A percentile compares a stretch with the other conserved stretches of the same genome.
These are phyloP conservation scores for Himalopsyche phryganea DNA, from an alignment of 1,140 invertebrate genomes.

Conservation along the genomic window DNA sequence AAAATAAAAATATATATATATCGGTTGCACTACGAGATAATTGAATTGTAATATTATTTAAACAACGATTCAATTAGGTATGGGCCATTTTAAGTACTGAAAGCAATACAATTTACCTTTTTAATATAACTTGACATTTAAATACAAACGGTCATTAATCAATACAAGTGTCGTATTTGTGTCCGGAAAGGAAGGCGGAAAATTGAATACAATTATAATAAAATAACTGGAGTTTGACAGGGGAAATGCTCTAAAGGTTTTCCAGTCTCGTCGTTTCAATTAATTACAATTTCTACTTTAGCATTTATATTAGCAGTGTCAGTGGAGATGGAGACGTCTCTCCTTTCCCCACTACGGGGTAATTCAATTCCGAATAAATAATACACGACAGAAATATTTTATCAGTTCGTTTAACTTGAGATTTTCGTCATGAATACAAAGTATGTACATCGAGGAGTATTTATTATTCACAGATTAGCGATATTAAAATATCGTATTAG, in stretches of 20 bases:
- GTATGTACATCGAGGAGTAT: too few species aligned
- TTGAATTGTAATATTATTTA: too few species aligned
- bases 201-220: conserved; percentile 7
- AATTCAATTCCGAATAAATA: conserved; percentile 29
- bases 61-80: too few species aligned
- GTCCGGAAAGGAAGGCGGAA: background rate
- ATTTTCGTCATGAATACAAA: background rate
- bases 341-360: conserved; percentile 18
- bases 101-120: conserved; percentile 9
- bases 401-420: conserved; percentile 3
- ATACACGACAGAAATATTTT: conserved; percentile 14
- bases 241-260: conserved; percentile 2
- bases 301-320: conserved; percentile 34
- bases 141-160: too few species aligned
- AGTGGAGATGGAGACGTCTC: conserved; percentile 29
- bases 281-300: conserved; percentile 34
- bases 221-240: conserved; percentile 6
- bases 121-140: conserved; percentile 6
- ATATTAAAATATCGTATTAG: too few species aligned
- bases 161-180: too few species aligned
- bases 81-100: too few species aligned
- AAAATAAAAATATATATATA: too few species aligned
- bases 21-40: too few species aligned
- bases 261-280: conserved; percentile 29
- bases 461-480: too few species aligned